phyloP scores from a whole-genome alignment of 1,140 invertebrate genomes.

The Caerostris darwini region DNA sequence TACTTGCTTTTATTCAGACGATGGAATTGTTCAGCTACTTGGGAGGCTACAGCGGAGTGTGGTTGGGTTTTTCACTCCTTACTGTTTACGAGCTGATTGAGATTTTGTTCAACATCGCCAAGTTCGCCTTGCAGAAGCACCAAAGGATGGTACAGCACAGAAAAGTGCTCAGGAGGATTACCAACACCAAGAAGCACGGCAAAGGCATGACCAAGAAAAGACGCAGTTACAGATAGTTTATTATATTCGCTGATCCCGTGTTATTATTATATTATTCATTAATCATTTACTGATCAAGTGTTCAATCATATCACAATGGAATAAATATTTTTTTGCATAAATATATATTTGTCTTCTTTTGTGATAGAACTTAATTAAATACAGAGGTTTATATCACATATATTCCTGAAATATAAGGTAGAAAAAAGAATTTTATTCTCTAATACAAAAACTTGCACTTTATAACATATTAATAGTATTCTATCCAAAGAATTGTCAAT shows the following conservation, averaged over 20 bases:
- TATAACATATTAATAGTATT: no score
- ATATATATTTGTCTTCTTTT: no score
- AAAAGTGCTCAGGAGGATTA: not conserved
- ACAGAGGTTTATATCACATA: no score
- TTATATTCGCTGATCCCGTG: not conserved
- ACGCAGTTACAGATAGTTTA: not conserved
- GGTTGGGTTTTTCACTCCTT: slow-evolving; percentile 61
- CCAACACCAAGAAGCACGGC: not conserved
- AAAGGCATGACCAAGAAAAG: not conserved
- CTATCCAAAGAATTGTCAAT: no score
- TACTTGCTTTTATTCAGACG: slow-evolving; percentile 45
- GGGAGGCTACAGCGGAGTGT: slow-evolving; percentile 67
- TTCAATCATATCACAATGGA: no score
- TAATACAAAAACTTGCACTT: no score
- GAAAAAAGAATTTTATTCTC: no score
- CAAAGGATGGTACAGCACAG: not conserved
- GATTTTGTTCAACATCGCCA: not conserved
- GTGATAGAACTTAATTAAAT: no score
- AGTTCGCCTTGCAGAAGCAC: slow-evolving; percentile 44
- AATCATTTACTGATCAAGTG: no score
- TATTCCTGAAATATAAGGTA: no score
- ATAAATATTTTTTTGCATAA: no score
- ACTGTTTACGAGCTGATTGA: slow-evolving; percentile 66
- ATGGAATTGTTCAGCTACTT: slow-evolving; percentile 72
- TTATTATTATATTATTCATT: no score